Base-by-base conservation (phyloP, 2,888 invertebrate species). In the Tenthredo livida region DNA sequence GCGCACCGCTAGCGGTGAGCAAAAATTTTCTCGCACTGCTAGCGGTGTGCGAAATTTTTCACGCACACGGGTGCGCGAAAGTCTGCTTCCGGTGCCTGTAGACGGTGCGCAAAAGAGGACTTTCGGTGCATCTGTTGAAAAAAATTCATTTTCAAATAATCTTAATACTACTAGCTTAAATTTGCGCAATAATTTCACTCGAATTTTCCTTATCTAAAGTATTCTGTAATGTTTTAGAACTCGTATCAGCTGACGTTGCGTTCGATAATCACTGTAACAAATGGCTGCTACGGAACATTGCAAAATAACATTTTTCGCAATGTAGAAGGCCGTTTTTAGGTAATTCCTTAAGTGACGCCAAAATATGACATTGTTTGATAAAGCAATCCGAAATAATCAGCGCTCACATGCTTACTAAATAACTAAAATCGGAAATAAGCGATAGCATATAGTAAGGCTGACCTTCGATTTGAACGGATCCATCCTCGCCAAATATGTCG, bases 401-500 rank as follows among this genome's bases (percentile, higher is more conserved):
- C 10, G 10, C 43, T 43, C 3, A 21, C 43, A 33, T 15, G 15
- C 5, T 67, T 17, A n/a, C n/a, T n/a, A 40, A 43, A 73, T 73
- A n/a, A 12, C 29, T 43, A n/a, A 6, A 43, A 73, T 43, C 43
- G 72, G 25, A 17, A 73, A 73, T 73, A 40, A 9, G 72, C n/a
- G 15, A 43, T 43, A 29, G 43, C 21, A 75, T 12, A 80, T 21
- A 37, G 21, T 10, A 7, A n/a, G 7, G 40, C 61, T n/a, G 6
- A 80, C 80, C 80, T 80, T 40, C 37, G 15, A 58, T 80, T 25
- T 80, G 33, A 40, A 61, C 17, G 15, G 6, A 37, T 40, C 80
- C 80, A 25, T 40, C 40, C 1, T 40, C 25, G 80, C 6, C 9
- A 80, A 80, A 80, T 61, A 61, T 17, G 10, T 37, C 9, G 7